Evolutionary conservation across 2,888 invertebrate genomes (phyloP), one percentile per base, ranked within the genome.

Genomic region (Steromphala cineraria): DNA sequence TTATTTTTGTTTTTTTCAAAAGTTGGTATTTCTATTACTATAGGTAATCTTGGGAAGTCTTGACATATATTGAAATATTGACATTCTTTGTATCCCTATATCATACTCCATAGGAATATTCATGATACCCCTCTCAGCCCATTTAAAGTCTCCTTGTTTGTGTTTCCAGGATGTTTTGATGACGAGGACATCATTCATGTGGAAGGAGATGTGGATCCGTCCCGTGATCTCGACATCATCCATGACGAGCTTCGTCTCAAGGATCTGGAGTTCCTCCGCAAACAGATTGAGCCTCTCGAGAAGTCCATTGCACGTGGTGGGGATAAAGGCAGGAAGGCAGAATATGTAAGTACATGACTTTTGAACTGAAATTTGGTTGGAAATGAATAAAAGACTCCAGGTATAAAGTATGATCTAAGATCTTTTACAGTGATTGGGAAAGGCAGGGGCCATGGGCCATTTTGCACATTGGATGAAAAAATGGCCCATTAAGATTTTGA

Each of bases 171-270:
- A 91, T 98, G 98, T 10, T 99, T 99, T 93, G 99, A 99, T 85
- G 98, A 99, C 91, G 97, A 98, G 80, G 98, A 99, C 91, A 98
- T 99, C 0, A 98, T 97, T 75, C 99, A 99, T 93, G 96, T 99
- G 0, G 99, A 99, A 93, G 99, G 99, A 0, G 99, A 99, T 84
- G 98, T 99, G 1, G 96, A 99, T 94, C 99, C 99, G 0, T 96
- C 98, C 0, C 95, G 99, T 80, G 99, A 99, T 94, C 94, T 99
- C 92, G 98, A 98, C 90, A 99, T 99, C 79, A 99, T 99, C 91
- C 96, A 96, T 84, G 98, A 99, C 92, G 99, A 99, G 93, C 94
- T 99, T 80, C 95, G 99, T 75, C 95, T 99, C 67, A 99, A 99
- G 93, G 99, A 99, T 90, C 96, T 97, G 89, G 99, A 99, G 89